Evolutionary conservation across 2,888 invertebrate genomes (phyloP).

Genomic region (Trachelus tabidus): DNA sequence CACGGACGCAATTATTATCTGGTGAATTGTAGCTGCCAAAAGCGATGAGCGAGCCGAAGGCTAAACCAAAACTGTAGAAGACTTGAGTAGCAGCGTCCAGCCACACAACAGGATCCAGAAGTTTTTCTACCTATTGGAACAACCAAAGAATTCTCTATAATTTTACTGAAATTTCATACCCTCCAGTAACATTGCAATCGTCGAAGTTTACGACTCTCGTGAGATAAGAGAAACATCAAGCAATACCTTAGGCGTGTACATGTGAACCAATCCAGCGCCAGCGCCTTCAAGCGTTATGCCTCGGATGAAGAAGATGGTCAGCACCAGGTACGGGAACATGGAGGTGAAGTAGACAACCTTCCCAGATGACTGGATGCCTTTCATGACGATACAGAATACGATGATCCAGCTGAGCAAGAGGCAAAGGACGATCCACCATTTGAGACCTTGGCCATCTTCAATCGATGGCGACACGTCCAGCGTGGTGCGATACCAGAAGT

Average conservation of each 20-base stretch:
- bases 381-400: slow-evolving; percentile 96
- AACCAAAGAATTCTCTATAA: slow-evolving; percentile 22
- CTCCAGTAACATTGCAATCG: background rate
- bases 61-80: slow-evolving; percentile 92
- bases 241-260: slow-evolving; percentile 90
- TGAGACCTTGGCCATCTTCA: slow-evolving; percentile 84
- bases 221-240: background rate
- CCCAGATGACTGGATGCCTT: slow-evolving; percentile 95
- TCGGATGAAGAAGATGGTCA: slow-evolving; percentile 93
- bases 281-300: slow-evolving; percentile 91
- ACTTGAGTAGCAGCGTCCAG: slow-evolving; percentile 97
- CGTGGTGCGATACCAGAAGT: slow-evolving; percentile 93
- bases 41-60: slow-evolving; percentile 94
- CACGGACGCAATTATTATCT: slow-evolving; percentile 93
- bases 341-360: slow-evolving; percentile 97
- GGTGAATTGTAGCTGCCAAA: slow-evolving; percentile 96
- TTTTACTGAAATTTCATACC: background rate
- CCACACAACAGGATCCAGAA: slow-evolving; percentile 92
- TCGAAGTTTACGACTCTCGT: background rate
- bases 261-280: slow-evolving; percentile 85
- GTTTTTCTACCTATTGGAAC: slow-evolving; percentile 78
- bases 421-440: slow-evolving; percentile 94
- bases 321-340: slow-evolving; percentile 92
- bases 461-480: slow-evolving; percentile 89
- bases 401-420: slow-evolving; percentile 89